Conservation (phyloP, 2,113 vertebrate genomes). For the Prochilodus magdalenae region DNA sequence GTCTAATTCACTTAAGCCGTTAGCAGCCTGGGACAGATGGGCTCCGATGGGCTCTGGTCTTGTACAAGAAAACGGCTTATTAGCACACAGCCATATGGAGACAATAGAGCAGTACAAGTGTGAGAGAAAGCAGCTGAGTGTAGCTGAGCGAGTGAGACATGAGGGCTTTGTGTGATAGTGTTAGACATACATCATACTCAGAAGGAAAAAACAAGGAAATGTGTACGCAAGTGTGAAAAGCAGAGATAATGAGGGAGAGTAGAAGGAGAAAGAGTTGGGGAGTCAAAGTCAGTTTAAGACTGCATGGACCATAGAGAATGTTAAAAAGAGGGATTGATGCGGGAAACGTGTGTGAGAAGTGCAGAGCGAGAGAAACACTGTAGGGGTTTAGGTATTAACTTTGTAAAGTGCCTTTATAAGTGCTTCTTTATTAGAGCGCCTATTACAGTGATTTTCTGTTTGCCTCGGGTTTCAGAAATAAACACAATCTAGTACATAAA, state of each 20-base stretch:
- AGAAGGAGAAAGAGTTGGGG: neutral
- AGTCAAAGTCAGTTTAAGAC: neutral
- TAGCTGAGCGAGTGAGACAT: neutral
- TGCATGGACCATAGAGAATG: no score
- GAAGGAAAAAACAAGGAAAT: neutral
- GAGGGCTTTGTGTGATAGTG: neutral
- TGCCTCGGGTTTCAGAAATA: no score
- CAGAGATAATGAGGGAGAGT: neutral
- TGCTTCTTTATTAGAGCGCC: no score
- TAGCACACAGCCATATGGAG: conserved; percentile 53
- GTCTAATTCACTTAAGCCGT: conserved; percentile 59
- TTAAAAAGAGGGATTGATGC: no score
- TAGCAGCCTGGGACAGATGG: conserved; percentile 53
- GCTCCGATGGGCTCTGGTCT: conserved; percentile 37
- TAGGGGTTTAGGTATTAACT: no score
- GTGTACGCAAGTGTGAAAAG: neutral
- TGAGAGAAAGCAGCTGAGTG: conserved; percentile 10
- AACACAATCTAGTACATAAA: no score
- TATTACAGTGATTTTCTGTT: no score
- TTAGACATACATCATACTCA: neutral
- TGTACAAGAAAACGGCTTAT: conserved; percentile 41
- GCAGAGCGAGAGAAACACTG: no score
- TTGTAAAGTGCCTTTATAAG: no score
- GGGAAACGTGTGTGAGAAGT: no score
- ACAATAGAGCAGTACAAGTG: conserved; percentile 33